Base-by-base conservation (phyloP, 2,797 vertebrate genomes). In the Neoniphon sammara region DNA sequence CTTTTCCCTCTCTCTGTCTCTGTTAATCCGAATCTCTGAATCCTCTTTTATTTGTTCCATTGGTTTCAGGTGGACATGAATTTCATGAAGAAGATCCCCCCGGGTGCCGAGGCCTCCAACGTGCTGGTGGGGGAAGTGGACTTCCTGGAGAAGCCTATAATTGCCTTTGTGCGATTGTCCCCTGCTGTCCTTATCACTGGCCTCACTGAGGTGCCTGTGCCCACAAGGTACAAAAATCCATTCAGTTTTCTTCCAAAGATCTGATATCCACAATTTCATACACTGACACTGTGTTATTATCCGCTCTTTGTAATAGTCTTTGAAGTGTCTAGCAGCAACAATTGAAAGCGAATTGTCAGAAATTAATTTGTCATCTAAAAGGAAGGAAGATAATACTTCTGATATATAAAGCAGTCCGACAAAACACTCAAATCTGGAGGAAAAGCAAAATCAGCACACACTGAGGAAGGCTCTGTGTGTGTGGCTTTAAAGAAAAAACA, bases 71-170 rank as follows among this genome's bases (percentile, higher is more conserved):
- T 98, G 87, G 97, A 98, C 90, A 97, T 97, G 96, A 97, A 97
- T 93, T 98, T 98, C 91, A 98, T 98, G 97, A 97, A 95, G 90
- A 98, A 98, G 94, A 98, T 98, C 80, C 97, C 97, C 50, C 94
- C 95, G 0, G 97, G 96, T 74, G 97, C 97, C 0, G 97, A 98
- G 87, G 97, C 97, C 27, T 98, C 97, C 81, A 98, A 98, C 66
- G 96, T 98, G n/a, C 91, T 98, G 80, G 96, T 98, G 80, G 97
- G 97, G 85, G 97, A 98, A 90, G 97, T 98, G 86, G 95, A 97
- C 89, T 97, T 97, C 93, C 91, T 98, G 92, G 97, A 98, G 93
- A 96, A 96, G 88, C 96, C 97, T 57, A 96, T 98, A 71, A 97
- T 97, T 86, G 97, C 96, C 1, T 98, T 98, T 90, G 94, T 98